These are phyloP conservation scores for Chrosomus eos DNA, from an alignment of 2,797 vertebrate genomes.

Conservation along the genomic window DNA sequence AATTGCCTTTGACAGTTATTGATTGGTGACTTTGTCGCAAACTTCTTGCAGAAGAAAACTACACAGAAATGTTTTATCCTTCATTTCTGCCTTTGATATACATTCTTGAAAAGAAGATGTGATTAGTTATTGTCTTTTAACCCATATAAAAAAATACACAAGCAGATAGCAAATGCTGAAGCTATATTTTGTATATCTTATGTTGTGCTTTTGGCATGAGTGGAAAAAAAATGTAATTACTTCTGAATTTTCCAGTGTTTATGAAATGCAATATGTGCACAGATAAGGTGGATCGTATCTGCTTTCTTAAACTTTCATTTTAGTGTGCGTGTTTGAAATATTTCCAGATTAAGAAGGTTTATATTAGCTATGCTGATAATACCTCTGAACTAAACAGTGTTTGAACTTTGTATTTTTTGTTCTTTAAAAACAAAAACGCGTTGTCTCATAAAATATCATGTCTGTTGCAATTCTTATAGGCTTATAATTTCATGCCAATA, in stretches of 20 bases:
- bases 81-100: background rate
- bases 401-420: background rate
- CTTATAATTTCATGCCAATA: background rate
- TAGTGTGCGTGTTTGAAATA: background rate
- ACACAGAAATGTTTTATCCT: background rate
- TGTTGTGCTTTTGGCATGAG: background rate
- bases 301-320: slow-evolving; percentile 1
- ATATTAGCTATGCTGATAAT: slow-evolving; percentile 25
- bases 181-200: background rate
- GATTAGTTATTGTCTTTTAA: background rate
- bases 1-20: background rate
- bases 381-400: background rate
- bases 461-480: background rate
- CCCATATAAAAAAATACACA: background rate
- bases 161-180: background rate
- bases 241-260: slow-evolving; percentile 8
- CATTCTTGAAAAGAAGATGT: background rate
- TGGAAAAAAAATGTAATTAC: background rate
- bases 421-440: background rate
- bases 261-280: background rate
- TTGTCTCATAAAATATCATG: background rate
- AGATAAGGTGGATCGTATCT: background rate
- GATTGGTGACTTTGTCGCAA: background rate
- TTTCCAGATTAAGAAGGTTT: slow-evolving; percentile 11
- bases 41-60: background rate